Base-by-base conservation (phyloP, 2,888 invertebrate genomes). In the Amiota communis region DNA sequence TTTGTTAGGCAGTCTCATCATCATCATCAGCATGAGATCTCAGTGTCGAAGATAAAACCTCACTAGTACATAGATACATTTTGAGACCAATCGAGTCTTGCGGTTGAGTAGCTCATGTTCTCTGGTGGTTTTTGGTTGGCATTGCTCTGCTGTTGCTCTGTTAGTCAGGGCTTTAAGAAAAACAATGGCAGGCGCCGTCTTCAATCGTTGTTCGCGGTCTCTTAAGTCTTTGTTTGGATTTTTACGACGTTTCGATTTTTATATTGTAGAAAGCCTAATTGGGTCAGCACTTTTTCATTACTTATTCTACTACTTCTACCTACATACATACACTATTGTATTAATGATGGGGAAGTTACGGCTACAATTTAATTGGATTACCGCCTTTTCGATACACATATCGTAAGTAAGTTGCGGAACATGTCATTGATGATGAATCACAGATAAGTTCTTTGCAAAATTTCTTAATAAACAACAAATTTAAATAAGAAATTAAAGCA, bases 301-400 rank as follows among this genome's bases (percentile, higher is more conserved):
- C 23, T 59, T 59, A 10, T 15, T 23, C 17, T 48, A 49, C 49
- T 65, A n/a, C n/a, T n/a, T n/a, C n/a, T n/a, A n/a, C n/a, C n/a
- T n/a, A 11, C 53, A 8, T 48, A 49, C 15, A 12, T 49, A 11
- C 49, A 20, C 47, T 17, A 36, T 17, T 61, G 67, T 53, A 48
- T 61, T 69, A 79, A 77, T 76, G 13, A 57, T 59, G 17, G 36
- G 59, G 15, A 12, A 46, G 65, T 23, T 57, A 65, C 78, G 67
- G 51, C 67, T 23, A 68, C 74, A 70, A 80, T 84, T 85, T 88
- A 87, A 87, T 88, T 88, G 87, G 87, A 85, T 87, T 86, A 84
- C 87, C 87, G 88, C 87, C 85, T 84, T 84, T 86, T 83, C 53
- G 59, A 17, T 65, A n/a, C 36, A 51, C 48, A 13, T 49, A n/a